Conservation (phyloP, 2,888 invertebrate genomes). For the Brachypterus glaber region DNA sequence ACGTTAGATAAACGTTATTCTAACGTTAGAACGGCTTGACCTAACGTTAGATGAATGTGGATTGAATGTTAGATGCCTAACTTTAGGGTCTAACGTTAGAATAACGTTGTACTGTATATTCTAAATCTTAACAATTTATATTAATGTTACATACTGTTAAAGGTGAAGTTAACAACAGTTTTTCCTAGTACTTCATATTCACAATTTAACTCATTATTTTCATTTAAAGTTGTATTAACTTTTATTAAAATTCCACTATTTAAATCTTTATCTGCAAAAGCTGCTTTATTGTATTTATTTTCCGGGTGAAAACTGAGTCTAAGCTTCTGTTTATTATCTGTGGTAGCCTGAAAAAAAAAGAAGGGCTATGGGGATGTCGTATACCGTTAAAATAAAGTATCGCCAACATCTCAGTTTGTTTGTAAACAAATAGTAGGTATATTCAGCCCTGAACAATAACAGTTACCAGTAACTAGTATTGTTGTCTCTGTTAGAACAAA, state of each 20-base stretch:
- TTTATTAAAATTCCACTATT: slow-evolving; percentile 65
- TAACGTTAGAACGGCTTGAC: no score
- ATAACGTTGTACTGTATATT: neutral
- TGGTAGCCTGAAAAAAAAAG: slow-evolving; percentile 27
- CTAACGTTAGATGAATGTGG: no score
- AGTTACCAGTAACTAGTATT: no score
- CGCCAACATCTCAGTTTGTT: no score
- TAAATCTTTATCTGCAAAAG: slow-evolving; percentile 57
- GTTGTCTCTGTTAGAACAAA: no score
- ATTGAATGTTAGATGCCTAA: no score
- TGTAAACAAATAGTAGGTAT: no score
- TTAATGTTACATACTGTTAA: slow-evolving; percentile 45
- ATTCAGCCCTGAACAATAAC: no score
- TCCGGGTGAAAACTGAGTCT: slow-evolving; percentile 71
- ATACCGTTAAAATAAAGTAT: no score
- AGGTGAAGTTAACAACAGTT: slow-evolving; percentile 52
- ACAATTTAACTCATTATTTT: slow-evolving; percentile 27
- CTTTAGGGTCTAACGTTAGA: no score
- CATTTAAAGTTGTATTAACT: slow-evolving; percentile 42
- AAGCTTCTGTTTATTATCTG: slow-evolving; percentile 25
- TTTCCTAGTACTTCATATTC: slow-evolving; percentile 49
- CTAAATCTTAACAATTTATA: slow-evolving; percentile 4
- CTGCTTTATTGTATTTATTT: slow-evolving; percentile 71
- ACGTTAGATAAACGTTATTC: no score
- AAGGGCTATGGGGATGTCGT: no score